These are phyloP conservation scores for Dendrocincla tyrannina DNA, from an alignment of 2,797 vertebrate species.

Conservation along the genomic window DNA sequence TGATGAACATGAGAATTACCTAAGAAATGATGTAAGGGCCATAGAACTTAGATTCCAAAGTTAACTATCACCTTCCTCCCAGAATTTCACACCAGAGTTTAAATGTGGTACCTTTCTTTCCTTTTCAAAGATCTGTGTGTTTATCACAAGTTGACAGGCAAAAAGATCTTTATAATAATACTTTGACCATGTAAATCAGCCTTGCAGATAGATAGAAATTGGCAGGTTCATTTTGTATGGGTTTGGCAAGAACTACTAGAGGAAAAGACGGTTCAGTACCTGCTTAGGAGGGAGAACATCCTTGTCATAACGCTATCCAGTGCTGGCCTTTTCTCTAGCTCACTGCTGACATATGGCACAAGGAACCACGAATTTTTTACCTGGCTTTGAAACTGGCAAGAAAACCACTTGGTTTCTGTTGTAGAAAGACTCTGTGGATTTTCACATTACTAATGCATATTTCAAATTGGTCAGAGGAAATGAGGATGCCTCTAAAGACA, in stretches of 20 bases:
- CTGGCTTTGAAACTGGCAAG: background rate
- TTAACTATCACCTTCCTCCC: background rate
- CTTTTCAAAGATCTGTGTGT: background rate
- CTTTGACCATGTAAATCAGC: background rate
- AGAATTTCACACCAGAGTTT: background rate
- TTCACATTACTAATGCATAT: background rate
- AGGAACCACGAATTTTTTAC: background rate
- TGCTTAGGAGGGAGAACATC: background rate
- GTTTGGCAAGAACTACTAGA: background rate
- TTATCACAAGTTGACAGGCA: background rate
- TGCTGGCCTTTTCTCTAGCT: background rate
- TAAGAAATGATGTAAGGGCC: background rate
- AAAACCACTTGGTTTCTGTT: background rate
- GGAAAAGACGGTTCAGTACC: background rate
- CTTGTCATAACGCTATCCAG: background rate
- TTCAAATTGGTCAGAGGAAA: background rate
- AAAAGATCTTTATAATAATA: background rate
- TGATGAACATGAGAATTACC: background rate
- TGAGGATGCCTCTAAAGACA: background rate
- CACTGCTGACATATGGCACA: background rate
- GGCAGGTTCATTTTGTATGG: background rate
- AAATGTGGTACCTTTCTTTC: background rate
- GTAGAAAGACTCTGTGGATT: background rate
- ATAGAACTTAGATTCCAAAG: background rate
- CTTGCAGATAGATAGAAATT: background rate